A percentile compares a stretch with the other conserved stretches of the same genome.
These are phyloP conservation scores for Orchestia grillus DNA, from an alignment of 1,140 invertebrate genomes.

Conservation along the genomic window DNA sequence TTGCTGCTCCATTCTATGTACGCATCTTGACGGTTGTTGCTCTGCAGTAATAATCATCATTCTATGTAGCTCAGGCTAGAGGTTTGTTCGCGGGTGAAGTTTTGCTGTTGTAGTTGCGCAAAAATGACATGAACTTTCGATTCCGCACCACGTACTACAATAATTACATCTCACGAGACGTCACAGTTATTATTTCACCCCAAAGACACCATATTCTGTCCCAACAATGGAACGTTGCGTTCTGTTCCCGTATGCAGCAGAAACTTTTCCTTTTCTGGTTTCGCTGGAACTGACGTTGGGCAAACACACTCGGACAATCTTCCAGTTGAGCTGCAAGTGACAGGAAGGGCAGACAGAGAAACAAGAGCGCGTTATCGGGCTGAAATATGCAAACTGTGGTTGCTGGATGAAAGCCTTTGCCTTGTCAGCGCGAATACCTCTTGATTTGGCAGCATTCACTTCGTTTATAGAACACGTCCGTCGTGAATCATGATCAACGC, in stretches of 20 bases:
- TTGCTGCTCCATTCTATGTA: not conserved
- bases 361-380: too few relatives aligned
- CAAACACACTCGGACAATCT: not conserved
- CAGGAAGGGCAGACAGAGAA: too few relatives aligned
- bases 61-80: too few relatives aligned
- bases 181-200: not conserved
- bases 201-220: not conserved
- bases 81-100: too few relatives aligned
- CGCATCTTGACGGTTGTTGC: not conserved
- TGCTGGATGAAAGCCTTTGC: too few relatives aligned
- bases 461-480: too few relatives aligned
- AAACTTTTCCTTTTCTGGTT: not conserved
- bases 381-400: too few relatives aligned
- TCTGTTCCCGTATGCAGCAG: not conserved
- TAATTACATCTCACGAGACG: not conserved
- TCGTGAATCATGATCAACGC: too few relatives aligned
- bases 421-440: too few relatives aligned
- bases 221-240: not conserved
- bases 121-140: too few relatives aligned
- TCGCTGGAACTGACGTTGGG: not conserved
- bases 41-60: not conserved
- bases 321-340: not conserved
- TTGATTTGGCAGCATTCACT: too few relatives aligned
- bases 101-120: too few relatives aligned
- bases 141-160: not conserved